Conservation (phyloP, 2,797 vertebrate genomes). For the Cuniculus paca region DNA sequence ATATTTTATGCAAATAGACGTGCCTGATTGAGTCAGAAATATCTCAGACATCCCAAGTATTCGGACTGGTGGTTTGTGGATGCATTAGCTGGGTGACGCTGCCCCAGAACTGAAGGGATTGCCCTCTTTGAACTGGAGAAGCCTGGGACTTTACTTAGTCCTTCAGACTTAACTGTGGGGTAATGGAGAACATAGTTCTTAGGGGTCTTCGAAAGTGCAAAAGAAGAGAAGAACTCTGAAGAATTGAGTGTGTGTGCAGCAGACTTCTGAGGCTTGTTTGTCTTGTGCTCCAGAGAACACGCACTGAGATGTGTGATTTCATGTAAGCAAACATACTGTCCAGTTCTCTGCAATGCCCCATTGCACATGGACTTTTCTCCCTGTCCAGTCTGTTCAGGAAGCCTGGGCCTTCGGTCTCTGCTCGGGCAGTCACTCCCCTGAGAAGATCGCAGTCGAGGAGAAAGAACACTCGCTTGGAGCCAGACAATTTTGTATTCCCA, state of each 20-base stretch:
- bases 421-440: background rate
- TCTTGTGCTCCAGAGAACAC: background rate
- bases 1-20: constrained; percentile 80
- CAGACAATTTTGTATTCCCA: background rate
- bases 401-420: background rate
- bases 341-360: background rate
- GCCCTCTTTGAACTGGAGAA: constrained; percentile 49
- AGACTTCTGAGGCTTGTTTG: background rate
- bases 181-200: background rate
- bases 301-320: background rate
- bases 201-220: background rate
- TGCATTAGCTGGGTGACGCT: constrained; percentile 6
- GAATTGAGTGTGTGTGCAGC: background rate
- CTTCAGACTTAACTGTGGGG: constrained; percentile 8
- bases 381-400: background rate
- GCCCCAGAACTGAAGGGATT: background rate
- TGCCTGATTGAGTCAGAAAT: constrained; percentile 50
- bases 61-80: background rate
- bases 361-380: background rate
- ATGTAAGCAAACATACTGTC: background rate
- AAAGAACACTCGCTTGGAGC: background rate
- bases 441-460: background rate
- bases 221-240: background rate
- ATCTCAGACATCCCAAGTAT: constrained; percentile 70
- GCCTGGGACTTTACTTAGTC: background rate